Conservation (phyloP, 2,888 invertebrate genomes). For the Ichneumoninae sp. region DNA sequence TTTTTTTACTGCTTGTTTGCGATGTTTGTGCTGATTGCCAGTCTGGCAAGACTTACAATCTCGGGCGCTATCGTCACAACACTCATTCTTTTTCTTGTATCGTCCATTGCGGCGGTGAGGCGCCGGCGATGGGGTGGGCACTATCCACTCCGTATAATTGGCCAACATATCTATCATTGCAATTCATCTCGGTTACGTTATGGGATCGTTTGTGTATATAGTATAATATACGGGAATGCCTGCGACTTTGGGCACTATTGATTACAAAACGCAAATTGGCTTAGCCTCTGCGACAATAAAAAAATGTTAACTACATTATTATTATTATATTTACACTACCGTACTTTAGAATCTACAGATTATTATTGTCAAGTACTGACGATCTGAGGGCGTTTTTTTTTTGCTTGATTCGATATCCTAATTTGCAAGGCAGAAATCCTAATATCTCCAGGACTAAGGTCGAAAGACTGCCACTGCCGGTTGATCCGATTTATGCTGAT, state of each 20-base stretch:
- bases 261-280: slow-evolving; percentile 19
- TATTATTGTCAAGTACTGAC: slow-evolving; percentile 20
- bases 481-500: slow-evolving; percentile 8
- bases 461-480: slow-evolving; percentile 41
- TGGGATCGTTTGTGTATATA: slow-evolving; percentile 25
- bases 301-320: slow-evolving; percentile 43
- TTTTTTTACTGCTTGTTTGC: slow-evolving; percentile 68
- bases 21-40: slow-evolving; percentile 68
- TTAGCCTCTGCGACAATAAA: slow-evolving; percentile 48
- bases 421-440: slow-evolving; percentile 51
- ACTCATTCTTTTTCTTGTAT: slow-evolving; percentile 84
- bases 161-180: slow-evolving; percentile 79
- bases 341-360: slow-evolving; percentile 30
- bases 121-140: slow-evolving; percentile 77
- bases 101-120: slow-evolving; percentile 79
- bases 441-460: slow-evolving; percentile 30
- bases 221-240: slow-evolving; percentile 37
- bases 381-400: slow-evolving; percentile 34
- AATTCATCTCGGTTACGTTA: slow-evolving; percentile 70
- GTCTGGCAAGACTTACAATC: slow-evolving; percentile 82
- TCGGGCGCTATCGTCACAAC: slow-evolving; percentile 83
- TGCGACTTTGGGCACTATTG: slow-evolving; percentile 39
- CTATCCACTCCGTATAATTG: slow-evolving; percentile 83
- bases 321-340: slow-evolving; percentile 53
- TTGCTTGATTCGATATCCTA: slow-evolving; percentile 16